Conservation (phyloP, 2,797 vertebrate genomes). For the Thripadectes ignobilis region DNA sequence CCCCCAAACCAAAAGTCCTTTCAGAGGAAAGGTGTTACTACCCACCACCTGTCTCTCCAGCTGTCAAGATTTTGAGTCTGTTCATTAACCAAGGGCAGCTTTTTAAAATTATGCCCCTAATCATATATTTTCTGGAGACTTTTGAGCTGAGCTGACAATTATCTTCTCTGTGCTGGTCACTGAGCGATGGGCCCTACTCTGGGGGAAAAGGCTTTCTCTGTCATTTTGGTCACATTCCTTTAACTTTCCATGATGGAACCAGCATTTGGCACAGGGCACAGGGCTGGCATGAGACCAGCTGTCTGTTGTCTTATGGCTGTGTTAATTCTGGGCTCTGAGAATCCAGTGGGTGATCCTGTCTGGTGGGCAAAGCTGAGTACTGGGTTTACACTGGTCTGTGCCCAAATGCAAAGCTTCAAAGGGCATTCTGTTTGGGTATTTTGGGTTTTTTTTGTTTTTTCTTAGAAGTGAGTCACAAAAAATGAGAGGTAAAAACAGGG, state of each 20-base stretch:
- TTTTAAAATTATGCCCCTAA: not conserved
- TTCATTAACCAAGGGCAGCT: not conserved
- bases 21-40: not conserved
- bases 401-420: not conserved
- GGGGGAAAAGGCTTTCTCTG: not conserved
- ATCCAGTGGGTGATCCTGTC: rapidly evolving
- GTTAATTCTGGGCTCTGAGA: not conserved
- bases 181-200: too few species aligned
- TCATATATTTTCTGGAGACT: not conserved
- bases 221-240: not conserved
- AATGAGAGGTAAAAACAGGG: not conserved
- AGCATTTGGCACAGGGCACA: not conserved
- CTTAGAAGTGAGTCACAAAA: not conserved
- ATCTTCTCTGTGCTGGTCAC: not conserved
- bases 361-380: not conserved
- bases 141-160: not conserved
- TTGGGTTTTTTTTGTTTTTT: not conserved
- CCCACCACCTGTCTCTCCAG: conserved; percentile 10
- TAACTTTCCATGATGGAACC: not conserved
- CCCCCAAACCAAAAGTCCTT: not conserved
- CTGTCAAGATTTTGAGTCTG: not conserved
- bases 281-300: not conserved
- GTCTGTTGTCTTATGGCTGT: not conserved
- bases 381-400: not conserved
- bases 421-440: not conserved